A percentile compares a stretch with the other conserved stretches of the same genome.
These are phyloP conservation scores for Parascotia fuliginaria DNA, from an alignment of 2,888 invertebrate species.

Conservation along the genomic window DNA sequence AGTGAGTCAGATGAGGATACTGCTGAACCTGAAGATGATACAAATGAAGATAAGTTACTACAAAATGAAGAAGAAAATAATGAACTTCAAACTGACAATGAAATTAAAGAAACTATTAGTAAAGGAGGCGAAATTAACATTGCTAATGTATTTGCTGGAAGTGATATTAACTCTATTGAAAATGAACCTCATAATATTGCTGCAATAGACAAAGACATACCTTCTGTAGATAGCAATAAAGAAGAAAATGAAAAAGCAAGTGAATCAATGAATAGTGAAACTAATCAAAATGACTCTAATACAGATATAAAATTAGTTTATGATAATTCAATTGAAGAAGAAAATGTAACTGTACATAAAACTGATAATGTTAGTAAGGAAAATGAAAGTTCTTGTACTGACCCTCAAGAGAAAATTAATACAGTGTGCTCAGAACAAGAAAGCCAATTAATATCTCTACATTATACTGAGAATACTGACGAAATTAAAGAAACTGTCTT, in stretches of 20 bases:
- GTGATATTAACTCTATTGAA: constrained; percentile 9
- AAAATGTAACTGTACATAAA: constrained; percentile 33
- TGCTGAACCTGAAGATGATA: constrained; percentile 21
- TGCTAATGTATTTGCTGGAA: constrained; percentile 4
- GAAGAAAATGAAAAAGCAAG: constrained; percentile 8
- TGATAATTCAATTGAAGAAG: constrained; percentile 45
- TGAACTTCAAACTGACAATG: constrained; percentile 3
- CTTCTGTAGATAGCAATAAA: constrained; percentile 6
- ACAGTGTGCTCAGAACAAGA: constrained; percentile 26
- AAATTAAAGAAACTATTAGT: constrained; percentile 2
- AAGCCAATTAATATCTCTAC: constrained; percentile 36
- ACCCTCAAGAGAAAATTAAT: constrained; percentile 1
- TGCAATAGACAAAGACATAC: constrained; percentile 1
- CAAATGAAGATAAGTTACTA: background rate
- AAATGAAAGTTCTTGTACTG: constrained; percentile 13
- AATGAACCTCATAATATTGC: constrained; percentile 11
- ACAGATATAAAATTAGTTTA: constrained; percentile 46
- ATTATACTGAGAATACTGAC: constrained; percentile 33
- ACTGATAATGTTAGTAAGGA: constrained; percentile 15
- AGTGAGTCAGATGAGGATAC: constrained; percentile 80
- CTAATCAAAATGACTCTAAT: constrained; percentile 40
- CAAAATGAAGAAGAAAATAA: background rate
- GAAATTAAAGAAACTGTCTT: background rate
- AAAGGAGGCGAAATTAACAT: background rate
- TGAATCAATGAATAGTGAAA: background rate